phyloP scores from a whole-genome alignment of 2,113 vertebrate species.

The Notothenia rossii region DNA sequence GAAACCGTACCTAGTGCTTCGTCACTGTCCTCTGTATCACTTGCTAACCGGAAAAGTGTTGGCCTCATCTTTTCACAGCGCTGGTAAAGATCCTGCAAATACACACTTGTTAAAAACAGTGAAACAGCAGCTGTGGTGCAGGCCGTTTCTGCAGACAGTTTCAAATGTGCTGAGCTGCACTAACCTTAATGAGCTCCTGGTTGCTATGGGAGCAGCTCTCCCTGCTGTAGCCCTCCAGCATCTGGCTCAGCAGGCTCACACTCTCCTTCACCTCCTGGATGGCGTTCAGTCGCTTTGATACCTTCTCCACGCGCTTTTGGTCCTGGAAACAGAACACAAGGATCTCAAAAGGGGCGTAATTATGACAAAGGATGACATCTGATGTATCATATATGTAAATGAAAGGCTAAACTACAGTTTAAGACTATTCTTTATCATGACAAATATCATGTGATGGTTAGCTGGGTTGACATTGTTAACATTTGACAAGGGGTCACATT shows the following conservation, averaged over 20 bases:
- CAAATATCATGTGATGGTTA: too few species aligned
- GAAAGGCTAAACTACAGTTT: background rate
- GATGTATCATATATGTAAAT: background rate
- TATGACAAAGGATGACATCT: background rate
- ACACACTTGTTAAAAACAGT: constrained; percentile 23
- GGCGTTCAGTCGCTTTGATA: constrained; percentile 94
- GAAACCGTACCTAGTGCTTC: constrained; percentile 91
- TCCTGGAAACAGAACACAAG: constrained; percentile 78
- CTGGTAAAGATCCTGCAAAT: constrained; percentile 92
- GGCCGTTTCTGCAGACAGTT: background rate
- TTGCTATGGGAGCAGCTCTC: constrained; percentile 87
- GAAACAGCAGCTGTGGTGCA: background rate
- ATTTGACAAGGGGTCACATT: too few species aligned
- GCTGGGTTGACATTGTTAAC: too few species aligned
- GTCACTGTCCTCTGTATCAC: constrained; percentile 98
- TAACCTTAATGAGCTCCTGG: constrained; percentile 96
- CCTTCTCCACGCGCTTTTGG: constrained; percentile 97
- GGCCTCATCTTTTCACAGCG: constrained; percentile 98
- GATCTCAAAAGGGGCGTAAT: background rate
- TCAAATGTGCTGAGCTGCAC: constrained; percentile 29
- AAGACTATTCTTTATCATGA: background rate
- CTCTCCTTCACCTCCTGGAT: constrained; percentile 98
- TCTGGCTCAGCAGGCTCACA: constrained; percentile 92
- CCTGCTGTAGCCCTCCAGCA: constrained; percentile 91
- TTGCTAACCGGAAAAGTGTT: constrained; percentile 94